phyloP scores from a whole-genome alignment of 2,888 invertebrate genomes.

The Achlya flavicornis region DNA sequence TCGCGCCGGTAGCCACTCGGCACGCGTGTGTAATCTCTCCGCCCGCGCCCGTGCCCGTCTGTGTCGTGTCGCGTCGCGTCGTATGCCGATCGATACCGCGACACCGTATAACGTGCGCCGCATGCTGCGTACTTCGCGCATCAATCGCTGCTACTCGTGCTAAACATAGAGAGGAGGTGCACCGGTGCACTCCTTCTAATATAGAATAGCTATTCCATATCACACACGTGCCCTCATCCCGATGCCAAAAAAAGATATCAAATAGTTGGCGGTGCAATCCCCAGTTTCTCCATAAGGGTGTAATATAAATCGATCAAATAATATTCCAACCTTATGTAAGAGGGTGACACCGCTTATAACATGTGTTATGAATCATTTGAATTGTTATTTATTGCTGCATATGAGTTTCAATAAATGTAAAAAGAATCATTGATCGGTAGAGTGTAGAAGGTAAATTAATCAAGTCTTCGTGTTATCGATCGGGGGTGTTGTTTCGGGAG shows the following conservation, averaged over 20 bases:
- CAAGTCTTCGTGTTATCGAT: slow-evolving; percentile 56
- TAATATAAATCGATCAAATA: slow-evolving; percentile 32
- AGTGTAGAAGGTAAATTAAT: slow-evolving; percentile 27
- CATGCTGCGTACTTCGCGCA: slow-evolving; percentile 53
- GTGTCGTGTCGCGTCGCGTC: slow-evolving; percentile 22
- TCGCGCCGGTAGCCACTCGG: slow-evolving; percentile 78
- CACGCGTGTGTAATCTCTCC: slow-evolving; percentile 69
- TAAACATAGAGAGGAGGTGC: slow-evolving; percentile 70
- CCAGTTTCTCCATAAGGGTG: slow-evolving; percentile 25
- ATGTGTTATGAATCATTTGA: slow-evolving; percentile 8
- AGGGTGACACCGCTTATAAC: slow-evolving; percentile 30
- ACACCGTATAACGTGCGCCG: slow-evolving; percentile 33
- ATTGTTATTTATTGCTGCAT: background rate
- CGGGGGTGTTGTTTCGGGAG: slow-evolving; percentile 63
- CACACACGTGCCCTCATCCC: slow-evolving; percentile 43
- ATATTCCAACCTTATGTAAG: slow-evolving; percentile 37
- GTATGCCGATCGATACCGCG: slow-evolving; percentile 47
- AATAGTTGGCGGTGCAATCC: slow-evolving; percentile 22
- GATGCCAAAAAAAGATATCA: slow-evolving; percentile 29
- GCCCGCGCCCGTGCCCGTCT: slow-evolving; percentile 35
- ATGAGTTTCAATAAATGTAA: slow-evolving; percentile 13
- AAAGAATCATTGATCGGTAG: slow-evolving; percentile 16
- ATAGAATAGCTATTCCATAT: slow-evolving; percentile 45
- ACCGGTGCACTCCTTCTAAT: slow-evolving; percentile 61
- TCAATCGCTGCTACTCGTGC: slow-evolving; percentile 52